A percentile compares a stretch with the other conserved stretches of the same genome.
phyloP scores from a whole-genome alignment of 2,113 vertebrate species.

The Lonchura striata region DNA sequence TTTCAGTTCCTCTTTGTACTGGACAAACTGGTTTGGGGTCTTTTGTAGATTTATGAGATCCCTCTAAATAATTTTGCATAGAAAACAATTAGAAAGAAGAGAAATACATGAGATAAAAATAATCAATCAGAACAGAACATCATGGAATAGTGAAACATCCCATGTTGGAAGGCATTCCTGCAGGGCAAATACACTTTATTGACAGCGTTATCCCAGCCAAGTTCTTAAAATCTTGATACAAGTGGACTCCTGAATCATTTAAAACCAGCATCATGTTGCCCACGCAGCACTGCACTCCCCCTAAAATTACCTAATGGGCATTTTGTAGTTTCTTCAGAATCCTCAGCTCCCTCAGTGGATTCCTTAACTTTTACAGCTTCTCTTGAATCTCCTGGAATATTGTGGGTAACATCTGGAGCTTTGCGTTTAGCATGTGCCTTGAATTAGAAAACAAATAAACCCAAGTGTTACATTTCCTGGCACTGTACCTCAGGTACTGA shows the following conservation, averaged over 20 bases:
- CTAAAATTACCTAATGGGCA: constrained; percentile 56
- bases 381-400: neutral
- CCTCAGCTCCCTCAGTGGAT: neutral
- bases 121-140: neutral
- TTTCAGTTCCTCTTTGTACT: constrained; percentile 61
- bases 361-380: constrained; percentile 27
- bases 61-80: constrained; percentile 66
- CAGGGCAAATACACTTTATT: neutral
- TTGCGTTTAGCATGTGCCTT: constrained; percentile 43
- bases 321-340: neutral
- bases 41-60: constrained; percentile 47
- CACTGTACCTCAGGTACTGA: neutral
- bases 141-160: neutral
- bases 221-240: neutral
- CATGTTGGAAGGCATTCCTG: neutral
- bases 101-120: neutral
- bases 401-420: constrained; percentile 40
- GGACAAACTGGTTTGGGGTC: constrained; percentile 64
- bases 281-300: neutral
- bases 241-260: neutral
- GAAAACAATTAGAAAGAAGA: constrained; percentile 25
- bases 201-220: neutral
- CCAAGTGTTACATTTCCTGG: neutral
- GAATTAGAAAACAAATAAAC: neutral
- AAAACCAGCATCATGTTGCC: neutral